Base-by-base conservation (phyloP, 2,113 vertebrate genomes). In the Amia ocellicauda region DNA sequence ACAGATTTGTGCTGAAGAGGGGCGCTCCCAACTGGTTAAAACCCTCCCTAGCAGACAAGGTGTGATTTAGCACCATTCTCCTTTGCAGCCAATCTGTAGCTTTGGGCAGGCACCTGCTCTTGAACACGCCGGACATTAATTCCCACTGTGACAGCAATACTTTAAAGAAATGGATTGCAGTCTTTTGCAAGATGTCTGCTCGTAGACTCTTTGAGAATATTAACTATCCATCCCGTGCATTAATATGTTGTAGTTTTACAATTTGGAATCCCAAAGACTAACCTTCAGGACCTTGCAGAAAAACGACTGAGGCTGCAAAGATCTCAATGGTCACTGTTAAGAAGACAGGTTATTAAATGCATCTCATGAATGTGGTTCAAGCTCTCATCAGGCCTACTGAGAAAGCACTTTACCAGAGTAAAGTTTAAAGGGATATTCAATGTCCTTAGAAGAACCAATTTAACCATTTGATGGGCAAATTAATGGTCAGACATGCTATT, bases 241-340 rank as follows among this genome's bases (percentile, higher is more conserved):
- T 73, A 73, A 58, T 66, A 56, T 26, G 59, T 63, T 56, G 42
- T 26, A 47, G 59, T 60, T 70, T 76, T 70, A 65, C 62, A 64
- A 65, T 63, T 68, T 63, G 66, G 64, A 62, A 70, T 53, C 62
- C 29, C 28, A 10, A 50, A 28, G 53, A 19, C 53, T 58, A 54
- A 61, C 68, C 58, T 65, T 29, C 53, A 31, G 31, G 53, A 54
- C 67, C 60, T 54, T 26, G 43, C 59, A 36, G 45, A 66, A 66
- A 67, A 70, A 63, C 55, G 56, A 64, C 60, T 53, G 56, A 73
- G 68, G 31, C 66, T 66, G 63, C 69, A 66, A 60, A 72, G 59
- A 73, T 66, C 62, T 57, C 58, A 73, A 70, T 62, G 59, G 65
- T 63, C 66, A 60, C 66, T 63, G 68, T 71, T 70, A 73, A 58